Conservation (phyloP, 35 echinoderm and acorn worm genomes). For the Heliocidaris erythrogramma region DNA sequence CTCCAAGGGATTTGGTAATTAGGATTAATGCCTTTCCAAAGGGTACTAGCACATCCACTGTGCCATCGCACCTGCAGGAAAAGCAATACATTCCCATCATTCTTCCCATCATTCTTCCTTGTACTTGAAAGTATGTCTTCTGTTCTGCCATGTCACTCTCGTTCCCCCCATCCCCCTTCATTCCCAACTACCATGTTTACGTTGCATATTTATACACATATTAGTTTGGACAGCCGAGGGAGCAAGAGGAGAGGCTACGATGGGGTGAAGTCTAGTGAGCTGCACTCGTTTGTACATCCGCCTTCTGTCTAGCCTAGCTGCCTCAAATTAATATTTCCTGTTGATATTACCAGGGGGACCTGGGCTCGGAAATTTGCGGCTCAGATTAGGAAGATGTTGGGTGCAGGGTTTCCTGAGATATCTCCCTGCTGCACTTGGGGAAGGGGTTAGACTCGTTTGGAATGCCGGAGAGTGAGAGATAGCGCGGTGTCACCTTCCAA, state of each 20-base stretch:
- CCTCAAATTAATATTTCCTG: slow-evolving; percentile 30
- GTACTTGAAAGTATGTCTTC: not conserved
- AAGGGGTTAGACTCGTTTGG: not conserved
- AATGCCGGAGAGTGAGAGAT: not conserved
- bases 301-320: not conserved
- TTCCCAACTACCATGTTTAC: not conserved
- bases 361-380: not conserved
- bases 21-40: too few relatives aligned
- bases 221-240: not conserved
- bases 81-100: not conserved
- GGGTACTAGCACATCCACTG: too few relatives aligned
- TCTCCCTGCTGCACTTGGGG: not conserved
- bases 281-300: not conserved
- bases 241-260: not conserved
- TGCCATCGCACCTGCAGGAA: not conserved
- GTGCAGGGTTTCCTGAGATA: slow-evolving; percentile 25
- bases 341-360: slow-evolving; percentile 33
- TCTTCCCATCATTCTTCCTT: not conserved
- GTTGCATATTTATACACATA: not conserved
- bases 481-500: not conserved
- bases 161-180: not conserved
- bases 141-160: not conserved
- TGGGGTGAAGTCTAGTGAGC: not conserved
- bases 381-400: not conserved
- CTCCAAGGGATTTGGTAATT: too few relatives aligned